Percentiles rank a stretch among this genome's conserved stretches.
Evolutionary conservation across 2,797 vertebrate genomes (phyloP).

Genomic region (Acipenser oxyrinchus): DNA sequence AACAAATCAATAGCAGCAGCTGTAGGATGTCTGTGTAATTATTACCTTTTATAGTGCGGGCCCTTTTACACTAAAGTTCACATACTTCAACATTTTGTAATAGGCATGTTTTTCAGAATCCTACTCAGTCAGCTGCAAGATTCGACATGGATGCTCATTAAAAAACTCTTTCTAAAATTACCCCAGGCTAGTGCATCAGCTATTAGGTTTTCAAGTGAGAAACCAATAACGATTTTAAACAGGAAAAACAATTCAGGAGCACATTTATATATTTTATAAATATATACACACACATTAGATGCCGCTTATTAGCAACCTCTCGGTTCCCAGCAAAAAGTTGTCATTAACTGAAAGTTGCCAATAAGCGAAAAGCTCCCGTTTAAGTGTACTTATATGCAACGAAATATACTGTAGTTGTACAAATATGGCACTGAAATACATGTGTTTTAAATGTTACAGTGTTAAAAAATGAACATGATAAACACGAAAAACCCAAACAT

Average conservation of each 20-base stretch:
- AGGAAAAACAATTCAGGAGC: conserved; percentile 36
- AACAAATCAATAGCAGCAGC: conserved; percentile 49
- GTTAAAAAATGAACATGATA: too few relatives aligned
- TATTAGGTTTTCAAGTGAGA: conserved; percentile 38
- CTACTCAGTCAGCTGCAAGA: not conserved
- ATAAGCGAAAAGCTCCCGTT: too few relatives aligned
- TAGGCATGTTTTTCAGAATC: conserved; percentile 4
- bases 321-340: too few relatives aligned
- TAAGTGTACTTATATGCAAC: too few relatives aligned
- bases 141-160: not conserved
- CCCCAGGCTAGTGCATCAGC: conserved; percentile 31
- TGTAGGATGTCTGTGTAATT: conserved; percentile 37
- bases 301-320: too few relatives aligned
- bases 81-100: not conserved
- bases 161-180: conserved; percentile 26
- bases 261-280: conserved; percentile 27
- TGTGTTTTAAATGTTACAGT: too few relatives aligned
- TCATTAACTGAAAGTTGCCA: too few relatives aligned
- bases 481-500: too few relatives aligned
- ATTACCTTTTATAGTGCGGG: conserved; percentile 39
- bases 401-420: too few relatives aligned
- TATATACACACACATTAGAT: too few relatives aligned
- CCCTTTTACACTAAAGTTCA: conserved; percentile 28
- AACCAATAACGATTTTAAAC: conserved; percentile 40
- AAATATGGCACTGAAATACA: too few relatives aligned